Percentiles rank a stretch among this genome's conserved stretches.
These are phyloP conservation scores for Sebastes cheni DNA, from an alignment of 2,797 vertebrate genomes.

Conservation along the genomic window DNA sequence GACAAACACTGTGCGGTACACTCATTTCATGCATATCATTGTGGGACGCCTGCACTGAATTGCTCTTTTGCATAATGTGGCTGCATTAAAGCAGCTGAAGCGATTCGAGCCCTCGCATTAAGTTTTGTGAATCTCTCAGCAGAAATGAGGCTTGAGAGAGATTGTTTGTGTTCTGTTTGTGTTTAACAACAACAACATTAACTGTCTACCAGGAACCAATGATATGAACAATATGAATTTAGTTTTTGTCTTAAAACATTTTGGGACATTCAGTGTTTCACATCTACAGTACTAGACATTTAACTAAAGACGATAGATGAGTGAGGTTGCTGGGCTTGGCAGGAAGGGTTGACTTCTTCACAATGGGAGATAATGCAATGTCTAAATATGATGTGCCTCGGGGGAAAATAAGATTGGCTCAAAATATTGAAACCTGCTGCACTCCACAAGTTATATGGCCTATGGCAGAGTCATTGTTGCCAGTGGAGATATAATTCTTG, in stretches of 20 bases:
- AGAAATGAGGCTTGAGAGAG: not conserved
- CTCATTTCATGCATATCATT: not conserved
- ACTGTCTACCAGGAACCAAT: not conserved
- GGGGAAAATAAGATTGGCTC: slow-evolving; percentile 6
- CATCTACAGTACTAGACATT: not conserved
- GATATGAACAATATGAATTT: not conserved
- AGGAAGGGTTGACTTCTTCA: not conserved
- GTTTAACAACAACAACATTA: slow-evolving; percentile 3
- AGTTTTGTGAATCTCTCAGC: not conserved
- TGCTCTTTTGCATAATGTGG: slow-evolving; percentile 28
- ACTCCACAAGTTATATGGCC: slow-evolving; percentile 16
- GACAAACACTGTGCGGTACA: not conserved
- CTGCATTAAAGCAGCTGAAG: slow-evolving; percentile 23
- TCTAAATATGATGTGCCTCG: slow-evolving; percentile 9
- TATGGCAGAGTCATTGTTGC: not conserved
- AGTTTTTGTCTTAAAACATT: not conserved
- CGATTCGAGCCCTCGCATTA: not conserved
- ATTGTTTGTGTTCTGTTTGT: not conserved
- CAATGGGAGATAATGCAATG: not conserved
- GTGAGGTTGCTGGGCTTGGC: not conserved
- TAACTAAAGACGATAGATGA: not conserved
- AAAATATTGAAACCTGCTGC: slow-evolving; percentile 13
- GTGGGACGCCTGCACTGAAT: not conserved
- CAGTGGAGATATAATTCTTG: slow-evolving; percentile 6
- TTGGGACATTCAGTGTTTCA: not conserved